Evolutionary conservation across 37 sponge, comb jelly and placozoan species (phyloP).

Genomic region (Spongilla lacustris): DNA sequence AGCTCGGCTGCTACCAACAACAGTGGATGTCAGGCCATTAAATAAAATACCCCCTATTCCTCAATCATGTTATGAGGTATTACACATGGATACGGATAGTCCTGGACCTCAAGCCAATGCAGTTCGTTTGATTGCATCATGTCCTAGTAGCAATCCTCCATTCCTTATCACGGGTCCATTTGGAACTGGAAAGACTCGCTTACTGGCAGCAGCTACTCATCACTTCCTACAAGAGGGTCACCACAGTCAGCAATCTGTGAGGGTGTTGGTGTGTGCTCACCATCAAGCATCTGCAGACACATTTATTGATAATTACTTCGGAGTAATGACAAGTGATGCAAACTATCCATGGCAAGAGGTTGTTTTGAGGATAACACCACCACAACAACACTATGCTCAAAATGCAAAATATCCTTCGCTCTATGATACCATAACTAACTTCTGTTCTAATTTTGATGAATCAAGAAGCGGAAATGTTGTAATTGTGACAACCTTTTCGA

Average conservation of each 20-base stretch:
- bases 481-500: slow-evolving; percentile 45
- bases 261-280: slow-evolving; percentile 67
- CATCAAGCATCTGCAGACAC: slow-evolving; percentile 73
- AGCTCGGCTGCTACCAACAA: slow-evolving; percentile 17
- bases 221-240: slow-evolving; percentile 21
- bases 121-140: slow-evolving; percentile 17
- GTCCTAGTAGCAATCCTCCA: slow-evolving; percentile 39
- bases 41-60: not conserved
- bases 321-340: slow-evolving; percentile 1
- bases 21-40: not conserved
- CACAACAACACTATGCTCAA: not conserved
- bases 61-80: not conserved
- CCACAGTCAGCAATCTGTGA: not conserved
- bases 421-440: not conserved
- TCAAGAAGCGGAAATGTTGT: not conserved
- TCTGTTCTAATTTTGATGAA: not conserved
- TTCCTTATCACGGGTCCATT: slow-evolving; percentile 68
- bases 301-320: slow-evolving; percentile 62
- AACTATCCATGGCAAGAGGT: not conserved
- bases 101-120: not conserved
- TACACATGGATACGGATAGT: slow-evolving; percentile 20
- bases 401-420: not conserved
- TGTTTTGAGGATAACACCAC: not conserved
- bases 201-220: slow-evolving; percentile 70
- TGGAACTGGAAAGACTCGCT: slow-evolving; percentile 76